phyloP scores from a whole-genome alignment of 1,140 invertebrate genomes.

The Acromyrmex charruanus region DNA sequence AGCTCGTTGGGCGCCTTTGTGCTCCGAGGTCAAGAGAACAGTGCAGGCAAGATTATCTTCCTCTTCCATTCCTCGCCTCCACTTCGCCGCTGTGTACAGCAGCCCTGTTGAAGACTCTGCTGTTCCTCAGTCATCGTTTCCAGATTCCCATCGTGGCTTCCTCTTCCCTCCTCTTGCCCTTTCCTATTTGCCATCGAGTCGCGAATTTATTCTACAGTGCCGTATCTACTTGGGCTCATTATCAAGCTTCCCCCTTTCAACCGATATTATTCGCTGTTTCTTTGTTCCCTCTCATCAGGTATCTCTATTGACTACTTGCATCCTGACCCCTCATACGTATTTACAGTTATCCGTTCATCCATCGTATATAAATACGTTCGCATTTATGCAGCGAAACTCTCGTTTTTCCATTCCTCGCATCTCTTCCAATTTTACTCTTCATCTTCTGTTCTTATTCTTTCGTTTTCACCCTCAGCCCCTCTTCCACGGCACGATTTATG shows the following conservation, averaged over 20 bases:
- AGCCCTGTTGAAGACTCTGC: constrained; percentile 47
- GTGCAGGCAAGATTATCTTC: constrained; percentile 60
- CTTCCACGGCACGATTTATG: constrained; percentile 54
- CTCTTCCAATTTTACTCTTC: constrained; percentile 25
- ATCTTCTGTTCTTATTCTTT: constrained; percentile 50
- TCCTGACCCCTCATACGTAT: neutral
- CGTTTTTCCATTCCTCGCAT: neutral
- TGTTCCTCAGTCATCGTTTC: constrained; percentile 54
- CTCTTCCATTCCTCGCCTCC: constrained; percentile 22
- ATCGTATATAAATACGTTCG: neutral
- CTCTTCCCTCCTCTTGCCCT: neutral
- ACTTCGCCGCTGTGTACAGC: constrained; percentile 46
- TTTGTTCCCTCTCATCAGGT: constrained; percentile 47
- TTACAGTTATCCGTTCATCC: neutral
- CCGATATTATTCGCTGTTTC: constrained; percentile 36
- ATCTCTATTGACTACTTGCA: neutral
- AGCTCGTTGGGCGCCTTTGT: constrained; percentile 67
- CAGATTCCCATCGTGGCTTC: constrained; percentile 31
- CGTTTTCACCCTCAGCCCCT: constrained; percentile 12
- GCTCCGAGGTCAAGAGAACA: constrained; percentile 68
- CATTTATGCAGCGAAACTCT: neutral
- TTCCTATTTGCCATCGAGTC: constrained; percentile 33
- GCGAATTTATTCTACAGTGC: constrained; percentile 58
- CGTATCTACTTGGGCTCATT: constrained; percentile 66
- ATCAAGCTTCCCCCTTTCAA: constrained; percentile 54